Percentiles rank a stretch among this genome's conserved stretches.
Conservation (phyloP, 2,113 vertebrate species). For the Charina bottae region DNA sequence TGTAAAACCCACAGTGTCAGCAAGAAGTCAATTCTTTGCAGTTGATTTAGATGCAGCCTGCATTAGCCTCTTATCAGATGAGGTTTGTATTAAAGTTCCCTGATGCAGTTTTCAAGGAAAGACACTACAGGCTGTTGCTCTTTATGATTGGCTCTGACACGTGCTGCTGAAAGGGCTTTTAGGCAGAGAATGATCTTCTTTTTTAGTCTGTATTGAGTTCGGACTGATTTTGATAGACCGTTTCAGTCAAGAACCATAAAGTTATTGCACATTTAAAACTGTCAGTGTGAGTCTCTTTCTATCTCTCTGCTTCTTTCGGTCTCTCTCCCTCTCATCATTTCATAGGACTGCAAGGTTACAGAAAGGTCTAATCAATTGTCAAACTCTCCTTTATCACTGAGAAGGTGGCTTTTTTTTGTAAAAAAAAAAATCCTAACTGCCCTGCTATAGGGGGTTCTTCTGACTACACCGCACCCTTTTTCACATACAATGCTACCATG, state of each 20-base stretch:
- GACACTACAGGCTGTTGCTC: conserved; percentile 69
- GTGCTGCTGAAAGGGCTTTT: conserved; percentile 73
- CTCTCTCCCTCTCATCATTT: conserved; percentile 76
- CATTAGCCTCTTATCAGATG: conserved; percentile 74
- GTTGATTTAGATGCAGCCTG: conserved; percentile 76
- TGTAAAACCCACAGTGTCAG: conserved; percentile 37
- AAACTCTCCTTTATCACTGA: conserved; percentile 83
- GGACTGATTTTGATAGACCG: conserved; percentile 86
- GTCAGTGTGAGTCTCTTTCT: conserved; percentile 76
- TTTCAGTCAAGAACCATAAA: conserved; percentile 86
- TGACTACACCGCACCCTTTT: conserved; percentile 84
- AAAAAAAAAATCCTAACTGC: conserved; percentile 79
- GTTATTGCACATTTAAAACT: conserved; percentile 85
- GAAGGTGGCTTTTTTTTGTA: conserved; percentile 73
- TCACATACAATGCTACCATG: conserved; percentile 86
- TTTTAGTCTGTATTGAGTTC: conserved; percentile 79
- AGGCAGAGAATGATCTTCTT: conserved; percentile 76
- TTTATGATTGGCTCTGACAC: conserved; percentile 80
- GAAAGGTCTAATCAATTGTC: conserved; percentile 90
- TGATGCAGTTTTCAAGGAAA: conserved; percentile 68
- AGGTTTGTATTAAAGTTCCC: conserved; percentile 78
- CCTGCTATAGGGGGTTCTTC: conserved; percentile 83
- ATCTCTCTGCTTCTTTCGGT: conserved; percentile 60
- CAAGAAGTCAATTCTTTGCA: conserved; percentile 74
- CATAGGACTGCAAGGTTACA: conserved; percentile 81